These are phyloP conservation scores for Phaedon cochleariae DNA, from an alignment of 2,888 invertebrate genomes.

Conservation along the genomic window DNA sequence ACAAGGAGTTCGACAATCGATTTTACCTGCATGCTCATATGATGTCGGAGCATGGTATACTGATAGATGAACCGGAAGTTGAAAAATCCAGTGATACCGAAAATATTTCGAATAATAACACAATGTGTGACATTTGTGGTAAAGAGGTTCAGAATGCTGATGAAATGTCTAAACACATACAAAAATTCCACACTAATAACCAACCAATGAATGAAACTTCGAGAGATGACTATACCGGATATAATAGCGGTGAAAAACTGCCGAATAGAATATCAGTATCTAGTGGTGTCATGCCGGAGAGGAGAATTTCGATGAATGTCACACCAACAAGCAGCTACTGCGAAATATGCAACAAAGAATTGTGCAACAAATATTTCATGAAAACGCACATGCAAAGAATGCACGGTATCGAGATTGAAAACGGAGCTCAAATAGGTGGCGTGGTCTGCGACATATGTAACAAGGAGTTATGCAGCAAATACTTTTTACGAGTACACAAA, in stretches of 20 bases:
- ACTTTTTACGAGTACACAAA: constrained; percentile 96
- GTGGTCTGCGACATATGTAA: constrained; percentile 98
- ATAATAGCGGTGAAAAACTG: constrained; percentile 63
- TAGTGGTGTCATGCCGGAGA: constrained; percentile 59
- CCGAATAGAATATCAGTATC: constrained; percentile 51
- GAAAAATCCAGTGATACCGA: constrained; percentile 56
- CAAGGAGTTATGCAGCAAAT: constrained; percentile 97
- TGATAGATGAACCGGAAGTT: constrained; percentile 61
- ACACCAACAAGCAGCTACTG: constrained; percentile 89
- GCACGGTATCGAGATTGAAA: constrained; percentile 95
- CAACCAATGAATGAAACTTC: constrained; percentile 43
- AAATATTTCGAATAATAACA: constrained; percentile 55
- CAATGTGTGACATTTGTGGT: constrained; percentile 61
- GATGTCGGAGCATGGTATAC: constrained; percentile 72
- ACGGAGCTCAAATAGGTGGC: constrained; percentile 90
- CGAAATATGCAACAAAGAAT: constrained; percentile 97
- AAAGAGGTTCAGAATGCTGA: constrained; percentile 67
- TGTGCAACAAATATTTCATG: constrained; percentile 99
- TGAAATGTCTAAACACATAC: constrained; percentile 74
- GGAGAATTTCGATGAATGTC: constrained; percentile 69
- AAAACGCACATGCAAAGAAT: constrained; percentile 99
- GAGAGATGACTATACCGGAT: constrained; percentile 59
- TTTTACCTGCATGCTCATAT: constrained; percentile 76
- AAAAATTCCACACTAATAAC: constrained; percentile 69
- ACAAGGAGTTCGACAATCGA: constrained; percentile 76